Conservation (phyloP, 2,888 invertebrate species). For the Cordylochernes scorpioides region DNA sequence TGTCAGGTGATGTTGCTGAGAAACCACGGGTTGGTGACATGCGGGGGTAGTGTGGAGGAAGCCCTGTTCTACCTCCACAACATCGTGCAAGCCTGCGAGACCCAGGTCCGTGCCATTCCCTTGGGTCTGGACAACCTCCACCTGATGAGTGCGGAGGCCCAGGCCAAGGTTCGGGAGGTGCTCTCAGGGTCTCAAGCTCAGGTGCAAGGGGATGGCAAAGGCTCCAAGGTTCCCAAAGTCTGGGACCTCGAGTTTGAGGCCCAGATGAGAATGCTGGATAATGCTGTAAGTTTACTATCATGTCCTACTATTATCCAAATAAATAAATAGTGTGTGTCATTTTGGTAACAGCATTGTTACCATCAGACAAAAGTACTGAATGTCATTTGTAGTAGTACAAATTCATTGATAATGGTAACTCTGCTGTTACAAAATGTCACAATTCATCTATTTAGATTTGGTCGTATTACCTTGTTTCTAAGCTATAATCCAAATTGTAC, state of each 20-base stretch:
- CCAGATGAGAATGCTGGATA: slow-evolving; percentile 83
- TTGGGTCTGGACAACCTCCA: slow-evolving; percentile 50
- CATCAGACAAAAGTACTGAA: no score
- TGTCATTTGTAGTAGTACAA: no score
- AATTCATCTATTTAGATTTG: no score
- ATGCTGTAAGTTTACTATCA: slow-evolving; percentile 48
- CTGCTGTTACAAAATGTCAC: no score
- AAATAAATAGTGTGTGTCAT: no score
- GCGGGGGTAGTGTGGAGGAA: slow-evolving; percentile 83
- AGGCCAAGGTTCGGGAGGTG: slow-evolving; percentile 26
- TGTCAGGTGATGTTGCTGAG: slow-evolving; percentile 32
- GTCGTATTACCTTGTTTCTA: no score
- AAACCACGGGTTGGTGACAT: slow-evolving; percentile 67
- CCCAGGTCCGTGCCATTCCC: slow-evolving; percentile 48
- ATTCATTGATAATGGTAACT: no score
- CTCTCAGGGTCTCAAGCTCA: slow-evolving; percentile 18
- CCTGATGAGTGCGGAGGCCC: slow-evolving; percentile 43
- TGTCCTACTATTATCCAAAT: no score
- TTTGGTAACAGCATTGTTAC: no score
- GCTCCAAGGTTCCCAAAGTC: slow-evolving; percentile 40
- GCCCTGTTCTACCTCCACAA: slow-evolving; percentile 63
- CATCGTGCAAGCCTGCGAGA: slow-evolving; percentile 54
- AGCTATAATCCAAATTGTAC: no score
- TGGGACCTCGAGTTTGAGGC: slow-evolving; percentile 89
- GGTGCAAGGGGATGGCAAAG: slow-evolving; percentile 10